Evolutionary conservation across 2,113 vertebrate species (phyloP), one percentile per base, ranked within the genome.

Genomic region (Eudyptes chrysolophus): DNA sequence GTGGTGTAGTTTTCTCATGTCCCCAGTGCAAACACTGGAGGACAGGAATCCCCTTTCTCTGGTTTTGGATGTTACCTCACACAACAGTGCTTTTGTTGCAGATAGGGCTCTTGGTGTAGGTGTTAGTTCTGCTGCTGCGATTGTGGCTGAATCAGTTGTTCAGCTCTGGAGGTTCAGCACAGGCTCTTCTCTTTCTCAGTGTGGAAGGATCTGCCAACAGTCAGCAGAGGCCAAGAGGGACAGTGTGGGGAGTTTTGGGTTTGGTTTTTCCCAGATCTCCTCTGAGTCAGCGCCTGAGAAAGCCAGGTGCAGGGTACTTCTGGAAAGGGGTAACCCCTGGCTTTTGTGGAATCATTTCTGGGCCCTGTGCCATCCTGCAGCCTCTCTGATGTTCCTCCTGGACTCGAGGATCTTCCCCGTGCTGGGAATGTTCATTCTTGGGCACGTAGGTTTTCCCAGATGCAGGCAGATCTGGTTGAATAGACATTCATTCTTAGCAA

Each of bases 201-300:
- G 17, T 85, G 58, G 49, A 95, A 75, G 52, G 36, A 83, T 69
- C 66, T 93, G 87, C 55, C 32, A 15, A 46, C 38, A 40, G 40
- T 36, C 79, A 84, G 49, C 57, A 68, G 83, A 90, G 49, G 78
- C 62, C 78, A 57, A 60, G 84, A 72, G 52, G 44, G 82, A 72
- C 75, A 76, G 11, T 5, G 34, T 19, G 25, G 90, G 94, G 90
- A 93, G 66, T 94, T 95, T 90, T 84, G 70, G 49, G 70, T 80
- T 97, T 85, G 96, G 52, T 87, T 97, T 97, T 97, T 95, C 55
- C 90, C 89, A 82, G 48, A 76, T 71, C 49, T 95, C n/a, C 57
- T 96, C 84, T 94, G 97, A 97, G 84, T 97, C 95, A 97, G 78
- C 0, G 8, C 78, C 81, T 65, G 89, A 93, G 90, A 90, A 96